A percentile compares a stretch with the other conserved stretches of the same genome.
phyloP scores from a whole-genome alignment of 2,888 invertebrate species.

The Autographa gamma region DNA sequence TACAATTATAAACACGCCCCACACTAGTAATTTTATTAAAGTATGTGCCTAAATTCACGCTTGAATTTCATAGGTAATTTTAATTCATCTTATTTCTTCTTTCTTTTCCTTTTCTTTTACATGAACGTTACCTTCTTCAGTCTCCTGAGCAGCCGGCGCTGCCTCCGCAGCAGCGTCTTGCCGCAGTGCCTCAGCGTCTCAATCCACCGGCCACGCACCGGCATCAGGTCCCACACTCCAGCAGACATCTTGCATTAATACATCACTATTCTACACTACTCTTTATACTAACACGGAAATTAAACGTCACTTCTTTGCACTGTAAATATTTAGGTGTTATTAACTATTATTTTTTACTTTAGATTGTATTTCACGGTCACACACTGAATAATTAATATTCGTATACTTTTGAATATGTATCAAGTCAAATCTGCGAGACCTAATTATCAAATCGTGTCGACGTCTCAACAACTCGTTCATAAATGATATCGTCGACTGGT shows the following conservation, averaged over 20 bases:
- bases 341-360: conserved; percentile 6
- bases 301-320: conserved; percentile 18
- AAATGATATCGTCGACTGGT: conserved; percentile 43
- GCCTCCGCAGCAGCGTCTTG: conserved; percentile 83
- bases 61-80: too few species aligned
- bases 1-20: too few species aligned
- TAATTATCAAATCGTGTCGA: conserved; percentile 18
- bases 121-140: conserved; percentile 82
- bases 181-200: conserved; percentile 85
- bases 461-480: conserved; percentile 26
- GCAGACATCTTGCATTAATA: conserved; percentile 72
- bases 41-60: too few species aligned
- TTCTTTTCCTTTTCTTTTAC: background rate
- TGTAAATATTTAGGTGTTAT: conserved; percentile 31
- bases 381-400: background rate
- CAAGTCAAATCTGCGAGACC: background rate
- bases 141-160: conserved; percentile 81
- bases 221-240: conserved; percentile 83
- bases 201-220: conserved; percentile 82
- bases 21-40: too few species aligned
- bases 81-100: background rate
- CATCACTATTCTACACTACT: conserved; percentile 60
- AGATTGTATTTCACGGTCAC: conserved; percentile 29
- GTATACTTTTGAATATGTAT: background rate
- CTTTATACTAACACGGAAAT: conserved; percentile 35